Evolutionary conservation across 2,888 invertebrate genomes (phyloP), one percentile per base, ranked within the genome.

Genomic region (Melitaea athalia): DNA sequence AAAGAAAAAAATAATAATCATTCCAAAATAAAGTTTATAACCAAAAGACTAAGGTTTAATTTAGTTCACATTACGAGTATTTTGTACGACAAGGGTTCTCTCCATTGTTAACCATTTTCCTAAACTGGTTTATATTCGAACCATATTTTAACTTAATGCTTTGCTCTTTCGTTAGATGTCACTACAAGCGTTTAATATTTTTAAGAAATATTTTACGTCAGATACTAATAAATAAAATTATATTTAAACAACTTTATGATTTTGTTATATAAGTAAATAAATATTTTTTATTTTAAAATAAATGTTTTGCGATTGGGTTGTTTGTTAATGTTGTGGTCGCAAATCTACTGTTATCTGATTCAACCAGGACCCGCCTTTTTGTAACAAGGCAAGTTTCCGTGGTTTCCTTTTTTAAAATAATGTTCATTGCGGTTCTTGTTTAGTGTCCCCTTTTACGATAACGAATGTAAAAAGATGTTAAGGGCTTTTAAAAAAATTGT

Each of bases 331-430:
- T 88, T 75, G 79, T 77, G 81, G 84, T 82, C 86, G 88, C 90
- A 90, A 91, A 91, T 90, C 89, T 86, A 82, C 78, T 76, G 83
- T 83, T 91, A 92, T 92, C 92, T 84, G 88, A 89, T 89, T 83
- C 81, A 83, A 78, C 85, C 80, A 76, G 84, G 84, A 84, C 84
- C 87, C 85, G 88, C 85, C 85, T 86, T 88, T 88, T 88, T 80
- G 86, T 91, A 91, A 89, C 88, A 89, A 89, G 86, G 86, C 86
- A 88, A 90, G 83, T 87, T 81, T 76, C 78, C 75, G 79, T 77
- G 83, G 82, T 80, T 85, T 87, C 80, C 79, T 83, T 86, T 87
- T 88, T 88, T 85, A 87, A 88, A 91, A 83, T 90, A 89, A 91
- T 88, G 91, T 88, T 84, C 80, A 78, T 85, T 81, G 82, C 81